These are phyloP conservation scores for Ramphastos sulfuratus DNA, from an alignment of 2,113 vertebrate genomes.

Conservation along the genomic window DNA sequence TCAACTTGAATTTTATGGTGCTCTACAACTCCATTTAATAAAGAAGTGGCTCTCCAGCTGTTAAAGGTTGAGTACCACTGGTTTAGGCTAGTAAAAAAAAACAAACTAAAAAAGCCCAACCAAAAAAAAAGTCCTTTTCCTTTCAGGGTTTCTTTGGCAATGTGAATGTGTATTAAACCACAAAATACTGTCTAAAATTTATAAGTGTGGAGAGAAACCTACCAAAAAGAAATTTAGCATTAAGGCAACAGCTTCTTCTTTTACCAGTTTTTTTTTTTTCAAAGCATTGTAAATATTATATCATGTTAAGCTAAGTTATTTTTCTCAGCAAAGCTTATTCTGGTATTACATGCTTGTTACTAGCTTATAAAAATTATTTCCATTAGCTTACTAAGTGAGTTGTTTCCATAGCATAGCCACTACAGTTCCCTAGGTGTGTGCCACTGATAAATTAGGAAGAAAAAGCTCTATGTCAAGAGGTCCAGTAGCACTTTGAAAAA, in stretches of 20 bases:
- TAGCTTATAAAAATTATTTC: background rate
- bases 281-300: slow-evolving; percentile 14
- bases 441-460: slow-evolving; percentile 4
- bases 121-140: background rate
- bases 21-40: slow-evolving; percentile 69
- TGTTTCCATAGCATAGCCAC: background rate
- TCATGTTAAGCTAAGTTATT: slow-evolving; percentile 24
- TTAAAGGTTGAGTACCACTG: slow-evolving; percentile 79
- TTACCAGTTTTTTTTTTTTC: slow-evolving; percentile 49
- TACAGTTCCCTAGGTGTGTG: background rate
- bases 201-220: background rate
- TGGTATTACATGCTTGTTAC: slow-evolving; percentile 53
- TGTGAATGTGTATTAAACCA: slow-evolving; percentile 42
- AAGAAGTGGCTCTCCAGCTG: slow-evolving; percentile 77
- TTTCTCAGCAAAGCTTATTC: slow-evolving; percentile 18
- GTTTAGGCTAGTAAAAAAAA: slow-evolving; percentile 69
- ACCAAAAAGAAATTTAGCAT: slow-evolving; percentile 21
- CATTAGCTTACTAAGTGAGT: background rate
- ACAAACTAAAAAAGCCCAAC: background rate
- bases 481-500: background rate
- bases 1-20: slow-evolving; percentile 58
- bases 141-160: slow-evolving; percentile 50
- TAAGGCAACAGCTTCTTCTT: slow-evolving; percentile 61
- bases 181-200: slow-evolving; percentile 67
- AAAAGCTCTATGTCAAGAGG: slow-evolving; percentile 5